Evolutionary conservation across 92 coral and sea anemone genomes (phyloP).

Genomic region (Actinostola sp.): DNA sequence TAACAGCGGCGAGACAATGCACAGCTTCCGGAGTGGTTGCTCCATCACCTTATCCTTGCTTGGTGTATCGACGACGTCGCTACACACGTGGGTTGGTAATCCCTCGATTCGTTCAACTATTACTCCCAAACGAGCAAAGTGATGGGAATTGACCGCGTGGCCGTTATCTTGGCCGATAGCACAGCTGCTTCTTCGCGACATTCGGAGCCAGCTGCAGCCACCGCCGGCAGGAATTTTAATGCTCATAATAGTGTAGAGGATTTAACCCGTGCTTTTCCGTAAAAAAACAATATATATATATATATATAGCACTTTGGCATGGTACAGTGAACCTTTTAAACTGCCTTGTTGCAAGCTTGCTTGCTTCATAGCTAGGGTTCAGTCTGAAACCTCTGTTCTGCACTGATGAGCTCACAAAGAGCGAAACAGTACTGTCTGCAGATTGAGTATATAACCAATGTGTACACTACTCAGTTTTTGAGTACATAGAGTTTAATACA

Average conservation of each 20-base stretch:
- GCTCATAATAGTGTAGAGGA: neutral
- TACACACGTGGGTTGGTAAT: slow-evolving; percentile 34
- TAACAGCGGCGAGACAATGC: slow-evolving; percentile 45
- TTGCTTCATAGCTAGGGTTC: no score
- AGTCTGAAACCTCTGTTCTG: no score
- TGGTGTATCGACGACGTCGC: slow-evolving; percentile 42
- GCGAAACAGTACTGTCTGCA: no score
- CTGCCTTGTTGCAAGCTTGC: no score
- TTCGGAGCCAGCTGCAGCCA: neutral
- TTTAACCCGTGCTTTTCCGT: neutral
- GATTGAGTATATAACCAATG: no score
- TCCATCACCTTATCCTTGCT: slow-evolving; percentile 40
- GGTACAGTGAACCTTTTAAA: no score
- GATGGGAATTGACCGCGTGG: neutral
- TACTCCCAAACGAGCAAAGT: neutral
- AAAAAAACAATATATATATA: no score
- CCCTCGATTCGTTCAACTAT: neutral
- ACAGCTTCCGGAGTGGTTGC: slow-evolving; percentile 46
- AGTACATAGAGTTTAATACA: no score
- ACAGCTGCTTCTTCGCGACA: neutral
- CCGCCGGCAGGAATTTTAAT: neutral
- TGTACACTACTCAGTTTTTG: no score
- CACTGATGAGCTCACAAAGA: no score
- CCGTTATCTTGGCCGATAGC: slow-evolving; percentile 3
- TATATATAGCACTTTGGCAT: no score